A percentile compares a stretch with the other conserved stretches of the same genome.
Evolutionary conservation across 1,140 invertebrate genomes (phyloP).

Genomic region (Zeugodacus cucurbitae): DNA sequence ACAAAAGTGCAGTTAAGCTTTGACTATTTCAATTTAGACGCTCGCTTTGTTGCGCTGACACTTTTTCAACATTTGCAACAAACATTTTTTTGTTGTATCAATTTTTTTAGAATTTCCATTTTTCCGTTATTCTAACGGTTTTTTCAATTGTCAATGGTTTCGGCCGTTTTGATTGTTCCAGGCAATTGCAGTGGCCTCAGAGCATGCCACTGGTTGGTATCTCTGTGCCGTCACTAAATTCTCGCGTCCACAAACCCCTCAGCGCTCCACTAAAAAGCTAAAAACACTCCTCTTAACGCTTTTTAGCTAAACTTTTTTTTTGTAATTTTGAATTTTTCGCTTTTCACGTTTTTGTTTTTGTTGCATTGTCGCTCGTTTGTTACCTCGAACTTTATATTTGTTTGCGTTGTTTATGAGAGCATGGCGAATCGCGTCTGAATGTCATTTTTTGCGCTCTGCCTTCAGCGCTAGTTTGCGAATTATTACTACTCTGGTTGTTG

Average conservation of each 20-base stretch:
- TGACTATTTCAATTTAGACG: not conserved
- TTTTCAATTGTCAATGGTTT: not conserved
- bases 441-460: not conserved
- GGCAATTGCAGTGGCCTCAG: not conserved
- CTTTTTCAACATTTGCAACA: not conserved
- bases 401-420: constrained; percentile 40
- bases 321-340: not conserved
- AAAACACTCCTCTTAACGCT: not conserved
- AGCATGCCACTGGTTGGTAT: not conserved
- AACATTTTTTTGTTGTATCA: not conserved
- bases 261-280: not conserved
- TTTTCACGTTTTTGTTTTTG: not conserved
- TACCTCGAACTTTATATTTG: constrained; percentile 39
- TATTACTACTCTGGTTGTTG: not conserved
- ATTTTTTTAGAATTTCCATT: not conserved
- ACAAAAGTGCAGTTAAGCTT: not conserved
- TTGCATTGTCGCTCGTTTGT: constrained; percentile 12
- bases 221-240: not conserved
- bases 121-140: not conserved
- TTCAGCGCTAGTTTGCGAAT: not conserved
- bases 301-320: not conserved
- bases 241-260: not conserved
- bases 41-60: not conserved
- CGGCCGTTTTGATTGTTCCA: not conserved
- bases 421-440: constrained; percentile 40